Base-by-base conservation (phyloP, 2,888 invertebrate species). In the Mesochorus sp. region DNA sequence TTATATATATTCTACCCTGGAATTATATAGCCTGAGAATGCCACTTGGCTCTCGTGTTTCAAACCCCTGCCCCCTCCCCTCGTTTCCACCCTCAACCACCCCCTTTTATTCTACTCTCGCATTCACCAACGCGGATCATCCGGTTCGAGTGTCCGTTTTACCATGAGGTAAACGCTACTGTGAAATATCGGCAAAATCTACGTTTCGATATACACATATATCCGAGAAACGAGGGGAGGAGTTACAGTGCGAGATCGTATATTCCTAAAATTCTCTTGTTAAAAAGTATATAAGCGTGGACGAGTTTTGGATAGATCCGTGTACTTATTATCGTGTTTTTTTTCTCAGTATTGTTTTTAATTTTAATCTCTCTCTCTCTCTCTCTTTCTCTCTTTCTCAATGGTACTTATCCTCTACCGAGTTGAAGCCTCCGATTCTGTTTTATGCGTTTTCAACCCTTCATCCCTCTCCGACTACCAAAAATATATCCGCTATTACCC, bases 31-130 rank as follows among this genome's bases (percentile, higher is more conserved):
- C 39, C 8, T 8, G 47, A n/a, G 47, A 24, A 19, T 17, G 42
- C 61, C 31, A 42, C 64, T 53, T 53, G 61, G 62, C 61, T 73
- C 73, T 12, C 75, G 78, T 74, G 80, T 76, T 78, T 79, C 55
- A n/a, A n/a, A 66, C 74, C 68, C 76, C 61, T 70, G 67, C 71
- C 68, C 68, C 31, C 73, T 77, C 75, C 61, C 76, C 70, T 76
- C 59, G n/a, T 73, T 67, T 68, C 76, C 67, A 6, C 28, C 61
- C 39, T 37, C 57, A 24, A 14, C 42, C 28, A 26, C 55, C 51
- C 67, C 64, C 59, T 49, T 28, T 26, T 76, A 72, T 67, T 64
- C 59, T 66, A 53, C 37, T 67, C 26, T 75, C 57, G 55, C 42
- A 76, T 74, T 62, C 78, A 70, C 67, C 67, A 75, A 61, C 61